Evolutionary conservation across 2,888 invertebrate species (phyloP), one percentile per base, ranked within the genome.

Genomic region (Ernsta delagoae): DNA sequence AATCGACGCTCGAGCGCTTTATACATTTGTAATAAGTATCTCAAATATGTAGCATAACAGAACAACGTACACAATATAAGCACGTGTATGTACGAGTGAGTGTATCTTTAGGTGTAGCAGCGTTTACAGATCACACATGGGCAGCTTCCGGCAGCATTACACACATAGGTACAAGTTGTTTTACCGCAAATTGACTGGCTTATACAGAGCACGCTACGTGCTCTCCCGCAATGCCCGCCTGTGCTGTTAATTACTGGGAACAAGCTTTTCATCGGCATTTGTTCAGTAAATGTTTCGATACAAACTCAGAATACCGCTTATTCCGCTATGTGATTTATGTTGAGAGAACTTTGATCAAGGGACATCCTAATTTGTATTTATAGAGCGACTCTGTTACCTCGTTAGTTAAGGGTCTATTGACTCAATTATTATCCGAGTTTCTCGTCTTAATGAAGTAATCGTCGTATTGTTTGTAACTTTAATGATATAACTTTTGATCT

Each of bases 171-270:
- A 24, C 41, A 69, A 56, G 56, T 48, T 61, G 62, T 61, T 64
- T 43, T n/a, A 63, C 70, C 71, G 43, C 73, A 70, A 73, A 74
- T 72, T 71, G 72, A 70, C 71, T 70, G 64, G 71, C 61, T 70
- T 70, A 69, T 72, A 60, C 59, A 56, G 50, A 56, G 54, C 54
- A 34, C 54, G 34, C 7, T 56, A 56, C 61, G 45, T 67, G 65
- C 65, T 45, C 65, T 45, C 36, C 70, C 60, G 43, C 66, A 66
- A 31, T 60, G 50, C 50, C 50, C 1, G 59, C 24, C 50, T 53
- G 62, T 59, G 48, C 53, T 63, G 66, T 66, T 70, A 70, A 70
- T 70, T 70, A 63, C 65, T 53, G 66, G 43, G 34, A 66, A 60
- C 60, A 60, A 61, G 60, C 39, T 61, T 67, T 61, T 61, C 66